Evolutionary conservation across 2,797 vertebrate species (phyloP).

Genomic region (Tapera naevia): DNA sequence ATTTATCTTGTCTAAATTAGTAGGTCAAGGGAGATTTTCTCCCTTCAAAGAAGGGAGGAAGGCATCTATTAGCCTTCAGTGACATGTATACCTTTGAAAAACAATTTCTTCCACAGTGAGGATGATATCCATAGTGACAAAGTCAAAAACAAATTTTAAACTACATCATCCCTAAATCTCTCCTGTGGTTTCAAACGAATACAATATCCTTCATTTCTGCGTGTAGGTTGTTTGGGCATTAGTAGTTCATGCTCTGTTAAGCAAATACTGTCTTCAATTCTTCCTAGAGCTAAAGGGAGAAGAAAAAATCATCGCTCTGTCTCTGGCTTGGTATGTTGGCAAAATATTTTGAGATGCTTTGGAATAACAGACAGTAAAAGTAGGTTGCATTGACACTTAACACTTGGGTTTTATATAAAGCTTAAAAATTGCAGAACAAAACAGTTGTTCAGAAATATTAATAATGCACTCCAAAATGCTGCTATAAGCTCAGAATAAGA

Average conservation of each 20-base stretch:
- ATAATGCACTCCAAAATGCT: not conserved
- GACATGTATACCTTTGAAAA: not conserved
- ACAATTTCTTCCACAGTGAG: not conserved
- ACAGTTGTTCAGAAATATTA: not conserved
- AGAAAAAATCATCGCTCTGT: not conserved
- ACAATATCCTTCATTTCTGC: not conserved
- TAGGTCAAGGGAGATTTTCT: conserved; percentile 28
- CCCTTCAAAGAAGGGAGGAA: not conserved
- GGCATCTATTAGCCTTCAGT: not conserved
- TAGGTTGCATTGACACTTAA: not conserved
- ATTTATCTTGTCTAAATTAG: conserved; percentile 23
- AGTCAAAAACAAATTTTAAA: conserved; percentile 9
- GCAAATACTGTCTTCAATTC: not conserved
- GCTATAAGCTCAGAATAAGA: not conserved
- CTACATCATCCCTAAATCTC: not conserved
- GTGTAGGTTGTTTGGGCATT: not conserved
- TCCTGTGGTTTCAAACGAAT: not conserved
- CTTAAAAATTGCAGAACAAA: not conserved
- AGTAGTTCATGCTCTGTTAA: not conserved
- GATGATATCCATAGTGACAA: not conserved
- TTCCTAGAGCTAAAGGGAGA: not conserved
- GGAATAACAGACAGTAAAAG: not conserved
- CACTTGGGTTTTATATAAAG: not conserved
- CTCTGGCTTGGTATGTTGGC: not conserved
- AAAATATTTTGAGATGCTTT: not conserved